Percentiles rank a stretch among this genome's conserved stretches.
Conservation (phyloP, 2,888 invertebrate species). For the Drosophila mayaguana region DNA sequence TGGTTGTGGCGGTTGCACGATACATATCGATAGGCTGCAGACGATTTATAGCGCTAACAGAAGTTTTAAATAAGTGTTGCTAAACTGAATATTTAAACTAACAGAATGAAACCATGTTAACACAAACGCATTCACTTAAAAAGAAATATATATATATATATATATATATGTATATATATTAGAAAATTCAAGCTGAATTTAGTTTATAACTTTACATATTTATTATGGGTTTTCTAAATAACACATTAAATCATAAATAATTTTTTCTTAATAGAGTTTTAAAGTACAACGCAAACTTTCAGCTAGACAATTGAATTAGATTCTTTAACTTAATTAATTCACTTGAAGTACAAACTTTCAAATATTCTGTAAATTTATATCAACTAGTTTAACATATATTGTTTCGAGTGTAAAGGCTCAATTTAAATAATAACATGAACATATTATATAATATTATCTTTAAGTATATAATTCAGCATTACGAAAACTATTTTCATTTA, state of each 20-base stretch:
- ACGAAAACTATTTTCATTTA: background rate
- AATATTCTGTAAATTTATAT: background rate
- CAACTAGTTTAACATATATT: background rate
- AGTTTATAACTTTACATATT: background rate
- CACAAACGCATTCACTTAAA: background rate
- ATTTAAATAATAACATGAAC: conserved; percentile 2
- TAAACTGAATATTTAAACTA: background rate
- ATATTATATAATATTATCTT: background rate
- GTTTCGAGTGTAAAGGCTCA: conserved; percentile 2
- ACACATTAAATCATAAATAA: background rate
- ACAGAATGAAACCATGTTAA: background rate
- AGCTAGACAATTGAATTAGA: background rate
- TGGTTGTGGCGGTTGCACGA: conserved; percentile 18
- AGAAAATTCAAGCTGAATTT: too few species aligned
- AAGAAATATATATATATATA: too few species aligned
- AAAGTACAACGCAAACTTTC: background rate
- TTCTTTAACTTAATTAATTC: background rate
- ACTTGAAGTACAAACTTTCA: background rate
- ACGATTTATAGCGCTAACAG: background rate
- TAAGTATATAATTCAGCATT: background rate
- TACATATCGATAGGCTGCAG: conserved; percentile 10
- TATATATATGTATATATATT: too few species aligned
- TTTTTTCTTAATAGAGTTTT: background rate
- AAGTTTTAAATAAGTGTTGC: background rate
- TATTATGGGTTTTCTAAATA: background rate